Base-by-base conservation (phyloP, 2,113 vertebrate species). In the Crotophaga sulcirostris region DNA sequence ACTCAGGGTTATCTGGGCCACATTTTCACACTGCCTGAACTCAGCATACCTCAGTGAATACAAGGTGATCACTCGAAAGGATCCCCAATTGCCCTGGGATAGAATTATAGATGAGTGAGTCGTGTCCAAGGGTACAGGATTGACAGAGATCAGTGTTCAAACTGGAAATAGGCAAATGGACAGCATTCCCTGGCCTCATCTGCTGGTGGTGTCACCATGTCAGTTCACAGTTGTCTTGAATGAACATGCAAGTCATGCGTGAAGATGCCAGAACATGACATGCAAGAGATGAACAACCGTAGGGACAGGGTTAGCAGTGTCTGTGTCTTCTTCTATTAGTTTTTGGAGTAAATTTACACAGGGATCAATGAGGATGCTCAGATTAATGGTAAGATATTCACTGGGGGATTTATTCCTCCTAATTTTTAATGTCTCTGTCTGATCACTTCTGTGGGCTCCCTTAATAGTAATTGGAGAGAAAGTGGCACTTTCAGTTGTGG, bases 121-220 rank as follows among this genome's bases (percentile, higher is more conserved):
- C 47, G 33, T 13, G 13, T 31, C 36, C 55, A 40, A 24, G 23
- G n/a, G 40, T 62, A 47, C 36, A 55, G 67, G 33, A 15, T 10
- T 34, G 36, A 29, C 60, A 28, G 25, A 73, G 25, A 26, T 29
- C 38, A 21, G 4, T 12, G n/a, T 47, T 85, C 70, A 38, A 23
- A 23, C 8, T 13, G 47, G 31, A 16, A 62, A 29, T 55, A 80
- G 6, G 11, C 3, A 38, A 26, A 58, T 7, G n/a, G 15, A 45
- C 10, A 29, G 4, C 12, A 6, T 51, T 25, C 24, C n/a, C 16
- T 45, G 67, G 73, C 34, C 47, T 51, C 68, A 7, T 11, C 26
- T 0, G 0, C 8, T 0, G 6, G 36, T 81, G 45, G 19, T 49
- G 67, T 49, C 87, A n/a, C 68, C 0, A 3, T 18, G 56, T 26